phyloP scores from a whole-genome alignment of 2,113 vertebrate genomes.

The Burhinus oedicnemus region DNA sequence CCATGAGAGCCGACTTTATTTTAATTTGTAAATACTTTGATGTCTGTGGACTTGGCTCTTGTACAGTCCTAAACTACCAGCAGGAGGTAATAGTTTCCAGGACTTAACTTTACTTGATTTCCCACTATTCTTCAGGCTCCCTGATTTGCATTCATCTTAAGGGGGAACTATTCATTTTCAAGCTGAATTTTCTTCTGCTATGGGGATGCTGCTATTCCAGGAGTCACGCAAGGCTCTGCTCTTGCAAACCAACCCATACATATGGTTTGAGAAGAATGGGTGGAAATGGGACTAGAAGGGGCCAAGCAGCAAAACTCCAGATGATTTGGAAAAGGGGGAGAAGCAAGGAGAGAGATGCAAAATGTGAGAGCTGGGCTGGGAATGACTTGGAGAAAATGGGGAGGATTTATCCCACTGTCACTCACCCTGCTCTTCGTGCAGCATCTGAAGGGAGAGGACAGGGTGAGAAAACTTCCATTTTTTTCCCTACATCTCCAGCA shows the following conservation, averaged over 20 bases:
- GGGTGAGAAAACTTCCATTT: not conserved
- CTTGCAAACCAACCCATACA: not conserved
- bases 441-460: no score
- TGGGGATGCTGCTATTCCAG: not conserved
- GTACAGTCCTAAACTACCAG: not conserved
- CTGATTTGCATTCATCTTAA: not conserved
- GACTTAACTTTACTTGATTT: not conserved
- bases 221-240: not conserved
- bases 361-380: not conserved
- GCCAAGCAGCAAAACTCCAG: not conserved
- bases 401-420: not conserved
- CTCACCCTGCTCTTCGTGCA: not conserved
- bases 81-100: not conserved
- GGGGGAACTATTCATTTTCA: not conserved
- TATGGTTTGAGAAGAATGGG: not conserved
- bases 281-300: not conserved
- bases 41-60: constrained; percentile 11
- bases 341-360: not conserved
- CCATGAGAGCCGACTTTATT: not conserved
- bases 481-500: not conserved
- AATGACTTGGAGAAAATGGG: not conserved
- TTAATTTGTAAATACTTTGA: not conserved
- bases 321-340: not conserved
- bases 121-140: not conserved
- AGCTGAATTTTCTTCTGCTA: not conserved